phyloP scores from a whole-genome alignment of 92 coral and sea anemone genomes.

The Siderastrea siderea region DNA sequence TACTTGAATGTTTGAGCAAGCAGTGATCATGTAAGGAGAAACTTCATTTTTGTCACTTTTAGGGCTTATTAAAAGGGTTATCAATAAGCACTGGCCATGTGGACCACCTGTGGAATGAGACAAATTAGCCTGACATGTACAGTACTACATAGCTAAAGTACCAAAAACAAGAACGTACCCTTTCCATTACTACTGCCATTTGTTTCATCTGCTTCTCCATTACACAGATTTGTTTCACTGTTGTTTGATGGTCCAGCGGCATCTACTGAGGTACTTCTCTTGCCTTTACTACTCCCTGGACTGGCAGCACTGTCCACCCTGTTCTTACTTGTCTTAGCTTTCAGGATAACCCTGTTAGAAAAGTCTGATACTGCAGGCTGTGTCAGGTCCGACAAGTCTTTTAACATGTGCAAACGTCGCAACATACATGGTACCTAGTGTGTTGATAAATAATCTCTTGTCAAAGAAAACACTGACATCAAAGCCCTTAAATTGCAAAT shows the following conservation, averaged over 20 bases:
- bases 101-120: no score
- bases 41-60: no score
- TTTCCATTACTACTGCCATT: conserved; percentile 14
- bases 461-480: background rate
- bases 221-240: conserved; percentile 43
- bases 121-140: no score
- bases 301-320: conserved; percentile 64
- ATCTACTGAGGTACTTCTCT: conserved; percentile 27
- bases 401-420: conserved; percentile 84
- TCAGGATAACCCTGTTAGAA: conserved; percentile 60
- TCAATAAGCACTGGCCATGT: no score
- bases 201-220: conserved; percentile 71
- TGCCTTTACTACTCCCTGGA: conserved; percentile 45
- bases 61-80: no score
- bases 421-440: conserved; percentile 91
- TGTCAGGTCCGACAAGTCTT: conserved; percentile 84
- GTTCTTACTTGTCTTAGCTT: conserved; percentile 67
- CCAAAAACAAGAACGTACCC: conserved; percentile 56
- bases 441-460: background rate
- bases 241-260: conserved; percentile 31
- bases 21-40: no score
- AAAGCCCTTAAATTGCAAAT: background rate
- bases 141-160: no score
- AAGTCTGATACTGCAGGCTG: conserved; percentile 93
- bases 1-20: no score